Evolutionary conservation across 2,113 vertebrate species (phyloP).

Genomic region (Tenebrosternarchus preto): DNA sequence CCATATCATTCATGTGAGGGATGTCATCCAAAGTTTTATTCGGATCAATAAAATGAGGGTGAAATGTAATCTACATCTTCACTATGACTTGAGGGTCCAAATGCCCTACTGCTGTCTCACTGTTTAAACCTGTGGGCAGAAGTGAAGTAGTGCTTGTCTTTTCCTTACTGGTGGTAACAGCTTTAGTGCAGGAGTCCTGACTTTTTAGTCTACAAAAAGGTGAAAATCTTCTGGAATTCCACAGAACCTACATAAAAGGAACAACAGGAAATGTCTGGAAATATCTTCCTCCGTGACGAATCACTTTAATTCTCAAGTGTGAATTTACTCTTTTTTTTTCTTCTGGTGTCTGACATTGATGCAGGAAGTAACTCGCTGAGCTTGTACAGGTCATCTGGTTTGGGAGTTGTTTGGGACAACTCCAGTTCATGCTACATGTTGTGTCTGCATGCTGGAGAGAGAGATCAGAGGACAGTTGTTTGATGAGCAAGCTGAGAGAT

Average conservation of each 20-base stretch:
- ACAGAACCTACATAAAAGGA: neutral
- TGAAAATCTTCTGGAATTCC: neutral
- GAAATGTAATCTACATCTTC: too few relatives aligned
- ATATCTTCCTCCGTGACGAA: constrained; percentile 13
- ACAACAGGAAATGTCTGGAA: neutral
- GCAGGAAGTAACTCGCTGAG: neutral
- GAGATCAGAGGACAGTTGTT: constrained; percentile 26
- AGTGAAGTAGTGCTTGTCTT: too few relatives aligned
- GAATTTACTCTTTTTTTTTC: neutral
- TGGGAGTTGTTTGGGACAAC: constrained; percentile 6
- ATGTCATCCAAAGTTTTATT: too few relatives aligned
- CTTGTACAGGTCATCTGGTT: neutral
- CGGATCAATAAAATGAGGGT: too few relatives aligned
- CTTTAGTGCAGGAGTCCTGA: too few relatives aligned
- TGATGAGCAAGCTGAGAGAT: constrained; percentile 29
- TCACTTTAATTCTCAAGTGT: neutral
- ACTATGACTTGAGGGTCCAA: too few relatives aligned
- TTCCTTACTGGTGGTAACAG: too few relatives aligned
- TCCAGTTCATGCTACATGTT: neutral
- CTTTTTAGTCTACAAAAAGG: neutral
- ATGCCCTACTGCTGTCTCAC: too few relatives aligned
- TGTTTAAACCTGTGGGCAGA: too few relatives aligned
- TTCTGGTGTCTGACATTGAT: neutral
- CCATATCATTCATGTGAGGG: too few relatives aligned
- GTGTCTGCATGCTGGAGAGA: neutral